Evolutionary conservation across 1,140 invertebrate species (phyloP).

Genomic region (Wasmannia auropunctata): DNA sequence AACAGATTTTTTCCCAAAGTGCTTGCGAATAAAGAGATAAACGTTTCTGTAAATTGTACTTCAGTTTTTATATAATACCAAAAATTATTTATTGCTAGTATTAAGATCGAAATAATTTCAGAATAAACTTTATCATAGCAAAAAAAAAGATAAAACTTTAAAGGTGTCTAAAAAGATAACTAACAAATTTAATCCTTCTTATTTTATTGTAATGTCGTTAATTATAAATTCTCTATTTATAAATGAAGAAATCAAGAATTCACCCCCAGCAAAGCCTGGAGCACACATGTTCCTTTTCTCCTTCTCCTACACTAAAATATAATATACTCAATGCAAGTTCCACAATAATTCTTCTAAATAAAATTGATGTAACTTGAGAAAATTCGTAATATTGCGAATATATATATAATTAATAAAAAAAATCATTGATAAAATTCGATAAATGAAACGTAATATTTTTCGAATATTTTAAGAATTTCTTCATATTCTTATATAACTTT

Average conservation of each 20-base stretch:
- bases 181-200: background rate
- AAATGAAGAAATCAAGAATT: constrained; percentile 57
- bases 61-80: background rate
- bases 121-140: background rate
- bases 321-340: constrained; percentile 75
- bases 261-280: constrained; percentile 83
- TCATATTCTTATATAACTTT: background rate
- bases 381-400: background rate
- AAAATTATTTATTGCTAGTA: background rate
- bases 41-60: background rate
- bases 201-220: background rate
- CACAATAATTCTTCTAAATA: background rate
- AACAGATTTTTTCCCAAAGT: background rate
- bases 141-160: background rate
- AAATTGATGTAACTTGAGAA: background rate
- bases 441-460: background rate
- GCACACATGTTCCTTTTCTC: constrained; percentile 70
- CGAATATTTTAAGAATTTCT: background rate
- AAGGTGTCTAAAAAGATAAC: background rate
- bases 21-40: constrained; percentile 10
- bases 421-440: background rate
- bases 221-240: background rate
- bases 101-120: background rate
- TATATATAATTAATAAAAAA: background rate
- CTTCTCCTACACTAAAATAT: constrained; percentile 78